A percentile compares a stretch with the other conserved stretches of the same genome.
These are phyloP conservation scores for Trematomus loennbergii DNA, from an alignment of 2,113 vertebrate species.

Conservation along the genomic window DNA sequence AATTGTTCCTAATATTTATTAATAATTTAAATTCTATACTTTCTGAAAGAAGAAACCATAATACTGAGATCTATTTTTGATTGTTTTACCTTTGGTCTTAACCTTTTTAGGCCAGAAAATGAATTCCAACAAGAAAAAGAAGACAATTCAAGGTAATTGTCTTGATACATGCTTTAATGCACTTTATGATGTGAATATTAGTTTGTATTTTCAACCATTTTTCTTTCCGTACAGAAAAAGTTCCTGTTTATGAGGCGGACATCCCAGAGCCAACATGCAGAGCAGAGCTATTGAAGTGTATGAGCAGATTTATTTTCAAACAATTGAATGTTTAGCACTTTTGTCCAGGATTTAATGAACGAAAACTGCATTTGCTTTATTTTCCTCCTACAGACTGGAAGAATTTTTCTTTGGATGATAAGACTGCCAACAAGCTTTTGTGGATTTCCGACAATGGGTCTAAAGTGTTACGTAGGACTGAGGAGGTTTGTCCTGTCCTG, in stretches of 20 bases:
- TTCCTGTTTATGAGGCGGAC: constrained; percentile 52
- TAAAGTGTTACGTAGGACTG: constrained; percentile 61
- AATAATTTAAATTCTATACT: not conserved
- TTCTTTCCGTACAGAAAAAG: constrained; percentile 46
- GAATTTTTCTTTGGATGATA: constrained; percentile 68
- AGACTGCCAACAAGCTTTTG: constrained; percentile 73
- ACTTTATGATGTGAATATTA: not conserved
- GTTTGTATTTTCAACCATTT: not conserved
- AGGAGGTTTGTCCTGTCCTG: constrained; percentile 71
- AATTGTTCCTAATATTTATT: not conserved
- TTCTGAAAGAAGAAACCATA: no score
- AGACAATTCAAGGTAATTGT: constrained; percentile 38
- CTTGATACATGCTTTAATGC: not conserved
- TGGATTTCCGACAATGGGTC: constrained; percentile 65
- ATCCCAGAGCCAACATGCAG: constrained; percentile 69
- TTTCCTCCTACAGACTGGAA: constrained; percentile 64
- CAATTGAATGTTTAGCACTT: not conserved
- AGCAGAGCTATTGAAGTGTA: constrained; percentile 70
- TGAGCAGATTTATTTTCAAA: not conserved
- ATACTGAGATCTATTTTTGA: no score
- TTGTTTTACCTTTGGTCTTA: constrained; percentile 10
- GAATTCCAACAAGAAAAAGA: constrained; percentile 41
- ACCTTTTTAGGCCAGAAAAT: constrained; percentile 42
- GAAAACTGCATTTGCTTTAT: not conserved
- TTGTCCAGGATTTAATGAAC: not conserved